Evolutionary conservation across 2,888 invertebrate genomes (phyloP).

Genomic region (Zygogramma bicolorata): DNA sequence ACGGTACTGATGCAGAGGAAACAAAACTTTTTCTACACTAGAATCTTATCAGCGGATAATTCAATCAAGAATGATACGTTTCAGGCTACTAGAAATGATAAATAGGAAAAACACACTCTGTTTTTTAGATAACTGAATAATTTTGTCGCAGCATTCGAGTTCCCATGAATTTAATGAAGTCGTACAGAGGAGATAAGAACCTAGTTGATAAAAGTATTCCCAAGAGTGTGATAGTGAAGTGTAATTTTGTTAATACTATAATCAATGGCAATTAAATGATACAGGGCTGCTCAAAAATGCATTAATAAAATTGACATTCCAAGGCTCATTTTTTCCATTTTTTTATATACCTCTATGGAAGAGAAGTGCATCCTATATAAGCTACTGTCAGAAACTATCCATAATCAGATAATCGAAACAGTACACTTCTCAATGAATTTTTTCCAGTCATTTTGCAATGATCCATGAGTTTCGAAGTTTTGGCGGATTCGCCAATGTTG

Average conservation of each 20-base stretch:
- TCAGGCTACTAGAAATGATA: not conserved
- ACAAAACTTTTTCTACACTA: not conserved
- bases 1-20: not conserved
- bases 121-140: not conserved
- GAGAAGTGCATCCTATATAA: no score
- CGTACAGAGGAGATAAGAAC: not conserved
- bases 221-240: not conserved
- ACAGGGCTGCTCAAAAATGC: not conserved
- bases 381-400: no score
- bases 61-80: not conserved
- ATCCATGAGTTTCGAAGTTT: not conserved
- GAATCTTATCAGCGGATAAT: not conserved
- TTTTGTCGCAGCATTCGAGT: not conserved
- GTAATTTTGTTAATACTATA: not conserved
- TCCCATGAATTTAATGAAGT: not conserved
- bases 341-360: no score
- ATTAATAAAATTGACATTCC: no score
- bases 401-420: no score
- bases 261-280: not conserved
- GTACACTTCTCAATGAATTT: not conserved
- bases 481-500: not conserved
- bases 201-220: not conserved
- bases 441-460: not conserved
- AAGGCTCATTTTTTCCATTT: no score
- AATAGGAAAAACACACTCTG: not conserved